These are phyloP conservation scores for Sepioteuthis lessoniana DNA, from an alignment of 2,888 invertebrate genomes.

Conservation along the genomic window DNA sequence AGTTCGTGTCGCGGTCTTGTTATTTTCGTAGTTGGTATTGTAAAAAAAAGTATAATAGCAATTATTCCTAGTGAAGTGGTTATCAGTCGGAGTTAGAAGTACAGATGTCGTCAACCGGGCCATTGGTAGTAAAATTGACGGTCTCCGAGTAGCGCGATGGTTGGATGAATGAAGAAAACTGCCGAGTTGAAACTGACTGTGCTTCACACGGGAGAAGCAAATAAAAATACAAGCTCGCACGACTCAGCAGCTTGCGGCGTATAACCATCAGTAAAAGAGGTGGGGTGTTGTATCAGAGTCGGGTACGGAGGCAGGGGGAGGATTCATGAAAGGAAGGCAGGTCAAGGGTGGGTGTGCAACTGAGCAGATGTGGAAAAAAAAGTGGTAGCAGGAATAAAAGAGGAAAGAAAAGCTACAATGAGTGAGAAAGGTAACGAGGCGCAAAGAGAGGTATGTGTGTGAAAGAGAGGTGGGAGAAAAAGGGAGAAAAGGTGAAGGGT, in stretches of 20 bases:
- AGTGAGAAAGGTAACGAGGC: too few relatives aligned
- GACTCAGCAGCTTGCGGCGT: background rate
- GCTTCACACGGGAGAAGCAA: constrained; percentile 8
- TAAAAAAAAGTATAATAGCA: background rate
- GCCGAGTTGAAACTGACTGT: background rate
- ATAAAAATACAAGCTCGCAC: background rate
- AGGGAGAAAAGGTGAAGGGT: too few relatives aligned
- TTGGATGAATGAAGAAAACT: constrained; percentile 20
- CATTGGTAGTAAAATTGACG: constrained; percentile 21
- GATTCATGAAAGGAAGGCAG: background rate
- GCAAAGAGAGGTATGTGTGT: too few relatives aligned
- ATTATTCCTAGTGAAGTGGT: background rate
- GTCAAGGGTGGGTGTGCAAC: background rate
- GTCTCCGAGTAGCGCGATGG: background rate
- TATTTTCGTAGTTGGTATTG: background rate
- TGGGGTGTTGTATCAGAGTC: background rate
- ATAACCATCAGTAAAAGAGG: background rate
- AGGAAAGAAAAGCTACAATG: too few relatives aligned
- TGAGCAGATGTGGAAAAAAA: background rate
- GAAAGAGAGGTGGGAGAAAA: too few relatives aligned
- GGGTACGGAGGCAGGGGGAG: background rate
- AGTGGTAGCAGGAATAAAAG: too few relatives aligned
- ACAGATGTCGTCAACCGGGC: background rate
- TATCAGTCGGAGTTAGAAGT: background rate
- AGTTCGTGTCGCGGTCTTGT: background rate